Evolutionary conservation across 2,888 invertebrate genomes (phyloP).

Genomic region (Cheilosia variabilis): DNA sequence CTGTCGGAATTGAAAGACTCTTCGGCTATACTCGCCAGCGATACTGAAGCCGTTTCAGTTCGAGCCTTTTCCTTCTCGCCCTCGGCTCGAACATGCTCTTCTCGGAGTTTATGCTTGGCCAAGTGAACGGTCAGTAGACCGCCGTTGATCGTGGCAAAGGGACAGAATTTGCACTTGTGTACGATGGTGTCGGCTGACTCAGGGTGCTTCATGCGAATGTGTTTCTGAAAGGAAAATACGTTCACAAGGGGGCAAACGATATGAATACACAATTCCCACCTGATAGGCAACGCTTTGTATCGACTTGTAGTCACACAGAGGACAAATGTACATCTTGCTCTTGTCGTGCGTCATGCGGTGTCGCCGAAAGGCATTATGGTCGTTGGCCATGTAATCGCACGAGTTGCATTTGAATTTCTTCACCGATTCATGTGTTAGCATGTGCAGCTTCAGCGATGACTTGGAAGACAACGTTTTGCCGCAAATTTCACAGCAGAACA

Average conservation of each 20-base stretch:
- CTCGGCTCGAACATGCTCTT: constrained; percentile 40
- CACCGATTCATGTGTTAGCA: constrained; percentile 81
- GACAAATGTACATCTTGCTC: constrained; percentile 90
- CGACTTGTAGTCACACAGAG: constrained; percentile 90
- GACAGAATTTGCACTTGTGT: constrained; percentile 81
- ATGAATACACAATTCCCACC: constrained; percentile 76
- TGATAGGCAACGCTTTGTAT: constrained; percentile 92
- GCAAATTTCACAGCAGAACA: constrained; percentile 85
- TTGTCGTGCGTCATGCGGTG: constrained; percentile 91
- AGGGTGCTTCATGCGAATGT: constrained; percentile 92
- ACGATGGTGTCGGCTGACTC: constrained; percentile 87
- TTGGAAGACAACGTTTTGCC: constrained; percentile 81
- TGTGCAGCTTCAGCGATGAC: constrained; percentile 85
- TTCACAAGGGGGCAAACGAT: background rate
- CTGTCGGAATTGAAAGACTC: constrained; percentile 50
- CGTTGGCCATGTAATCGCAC: constrained; percentile 89
- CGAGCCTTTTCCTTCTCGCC: constrained; percentile 40
- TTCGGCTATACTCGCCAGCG: constrained; percentile 2
- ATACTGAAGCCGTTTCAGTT: background rate
- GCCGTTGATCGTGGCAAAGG: constrained; percentile 82
- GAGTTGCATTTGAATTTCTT: constrained; percentile 88
- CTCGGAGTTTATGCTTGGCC: constrained; percentile 79
- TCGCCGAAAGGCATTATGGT: constrained; percentile 92
- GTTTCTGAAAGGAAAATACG: constrained; percentile 83
- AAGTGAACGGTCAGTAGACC: constrained; percentile 81